Evolutionary conservation across 2,113 vertebrate species (phyloP).

Genomic region (Erinaceus europaeus): DNA sequence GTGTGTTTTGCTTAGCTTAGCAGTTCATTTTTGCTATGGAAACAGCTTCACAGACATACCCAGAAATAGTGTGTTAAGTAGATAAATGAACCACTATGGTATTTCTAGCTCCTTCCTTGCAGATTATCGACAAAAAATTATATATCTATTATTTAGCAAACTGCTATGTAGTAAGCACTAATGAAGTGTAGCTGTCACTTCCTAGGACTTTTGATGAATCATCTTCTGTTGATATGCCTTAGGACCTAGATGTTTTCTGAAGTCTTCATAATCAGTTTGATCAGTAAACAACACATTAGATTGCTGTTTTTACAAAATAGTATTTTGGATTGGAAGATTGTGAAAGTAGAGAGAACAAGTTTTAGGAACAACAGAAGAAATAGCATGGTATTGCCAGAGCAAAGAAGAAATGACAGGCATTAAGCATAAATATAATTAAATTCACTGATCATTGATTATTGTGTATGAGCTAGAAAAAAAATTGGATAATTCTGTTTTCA

Average conservation of each 20-base stretch:
- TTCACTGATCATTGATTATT: not conserved
- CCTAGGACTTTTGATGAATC: not conserved
- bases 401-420: not conserved
- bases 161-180: not conserved
- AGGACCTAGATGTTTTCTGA: not conserved
- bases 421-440: not conserved
- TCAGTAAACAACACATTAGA: not conserved
- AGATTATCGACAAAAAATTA: not conserved
- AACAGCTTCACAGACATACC: not conserved
- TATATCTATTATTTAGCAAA: not conserved
- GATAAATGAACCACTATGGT: not conserved
- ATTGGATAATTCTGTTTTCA: not conserved
- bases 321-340: not conserved
- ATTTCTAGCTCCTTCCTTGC: not conserved
- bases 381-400: not conserved
- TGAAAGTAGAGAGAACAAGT: not conserved
- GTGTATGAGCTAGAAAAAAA: not conserved
- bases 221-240: not conserved
- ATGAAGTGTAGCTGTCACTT: not conserved
- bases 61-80: not conserved
- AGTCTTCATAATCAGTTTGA: not conserved
- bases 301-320: not conserved
- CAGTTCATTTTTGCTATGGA: not conserved
- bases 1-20: not conserved
- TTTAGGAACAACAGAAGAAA: not conserved